Conservation (phyloP, 2,797 vertebrate genomes). For the Bryconaethiops microstoma region DNA sequence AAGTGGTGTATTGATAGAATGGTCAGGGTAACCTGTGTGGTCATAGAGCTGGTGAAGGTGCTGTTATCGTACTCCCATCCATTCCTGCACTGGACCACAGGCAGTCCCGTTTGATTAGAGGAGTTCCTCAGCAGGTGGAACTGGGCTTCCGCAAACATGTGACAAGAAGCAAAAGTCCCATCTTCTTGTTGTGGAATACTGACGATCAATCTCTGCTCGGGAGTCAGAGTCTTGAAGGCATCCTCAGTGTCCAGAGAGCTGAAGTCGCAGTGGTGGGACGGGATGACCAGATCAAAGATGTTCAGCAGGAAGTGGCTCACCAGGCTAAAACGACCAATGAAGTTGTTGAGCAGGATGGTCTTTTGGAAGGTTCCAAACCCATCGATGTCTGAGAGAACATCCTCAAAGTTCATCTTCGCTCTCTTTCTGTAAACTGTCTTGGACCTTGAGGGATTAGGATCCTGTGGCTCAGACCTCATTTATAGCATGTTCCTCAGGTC, state of each 20-base stretch:
- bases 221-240: constrained; percentile 76
- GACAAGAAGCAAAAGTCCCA: constrained; percentile 80
- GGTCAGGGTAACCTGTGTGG: constrained; percentile 81
- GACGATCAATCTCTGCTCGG: constrained; percentile 71
- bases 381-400: constrained; percentile 79
- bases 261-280: constrained; percentile 82
- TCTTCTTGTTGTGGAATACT: constrained; percentile 77
- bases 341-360: constrained; percentile 75
- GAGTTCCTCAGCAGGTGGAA: constrained; percentile 70
- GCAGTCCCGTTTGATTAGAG: constrained; percentile 50
- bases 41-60: constrained; percentile 85
- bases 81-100: constrained; percentile 71
- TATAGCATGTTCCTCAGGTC: not conserved
- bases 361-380: constrained; percentile 89
- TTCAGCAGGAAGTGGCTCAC: constrained; percentile 88
- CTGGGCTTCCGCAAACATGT: constrained; percentile 77
- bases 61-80: constrained; percentile 87
- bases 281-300: constrained; percentile 85
- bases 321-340: constrained; percentile 80
- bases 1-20: not conserved
- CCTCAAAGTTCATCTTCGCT: constrained; percentile 85
- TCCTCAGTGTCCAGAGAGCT: constrained; percentile 64
- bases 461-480: not conserved
- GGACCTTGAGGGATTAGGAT: not conserved
- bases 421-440: not conserved